phyloP scores from a whole-genome alignment of 2,113 vertebrate species.

The Hemiscyllium ocellatum region DNA sequence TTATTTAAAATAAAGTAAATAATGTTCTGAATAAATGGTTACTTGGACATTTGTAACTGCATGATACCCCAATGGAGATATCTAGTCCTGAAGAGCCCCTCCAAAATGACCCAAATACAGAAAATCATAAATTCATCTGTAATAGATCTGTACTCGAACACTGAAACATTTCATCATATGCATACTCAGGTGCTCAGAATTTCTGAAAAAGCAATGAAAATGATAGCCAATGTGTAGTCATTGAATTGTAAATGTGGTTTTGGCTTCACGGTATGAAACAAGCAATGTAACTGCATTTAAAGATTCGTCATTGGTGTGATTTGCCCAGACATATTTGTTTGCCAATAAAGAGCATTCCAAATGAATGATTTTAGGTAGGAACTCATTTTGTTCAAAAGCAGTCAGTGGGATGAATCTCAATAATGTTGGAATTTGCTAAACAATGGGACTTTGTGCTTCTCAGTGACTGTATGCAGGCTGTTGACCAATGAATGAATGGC shows the following conservation, averaged over 20 bases:
- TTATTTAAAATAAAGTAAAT: not conserved
- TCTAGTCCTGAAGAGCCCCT: not conserved
- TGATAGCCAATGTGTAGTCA: not conserved
- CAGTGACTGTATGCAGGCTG: not conserved
- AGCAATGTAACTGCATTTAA: not conserved
- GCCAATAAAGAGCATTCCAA: not conserved
- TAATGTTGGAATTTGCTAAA: constrained; percentile 18
- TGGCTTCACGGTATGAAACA: not conserved
- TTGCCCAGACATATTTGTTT: not conserved
- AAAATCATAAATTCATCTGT: not conserved
- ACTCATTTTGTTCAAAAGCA: not conserved
- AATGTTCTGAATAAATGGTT: not conserved
- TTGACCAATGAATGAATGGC: not conserved
- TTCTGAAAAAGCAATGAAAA: not conserved
- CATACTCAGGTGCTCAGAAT: not conserved
- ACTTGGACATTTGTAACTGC: not conserved
- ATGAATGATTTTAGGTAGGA: not conserved
- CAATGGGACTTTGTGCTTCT: not conserved
- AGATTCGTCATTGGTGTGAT: not conserved
- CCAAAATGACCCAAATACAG: not conserved
- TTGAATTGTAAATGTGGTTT: not conserved
- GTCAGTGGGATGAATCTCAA: not conserved
- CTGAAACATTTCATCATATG: not conserved
- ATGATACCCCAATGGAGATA: no score
- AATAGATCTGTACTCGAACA: not conserved